Conservation (phyloP, 1,140 invertebrate species). For the Asobara japonica region DNA sequence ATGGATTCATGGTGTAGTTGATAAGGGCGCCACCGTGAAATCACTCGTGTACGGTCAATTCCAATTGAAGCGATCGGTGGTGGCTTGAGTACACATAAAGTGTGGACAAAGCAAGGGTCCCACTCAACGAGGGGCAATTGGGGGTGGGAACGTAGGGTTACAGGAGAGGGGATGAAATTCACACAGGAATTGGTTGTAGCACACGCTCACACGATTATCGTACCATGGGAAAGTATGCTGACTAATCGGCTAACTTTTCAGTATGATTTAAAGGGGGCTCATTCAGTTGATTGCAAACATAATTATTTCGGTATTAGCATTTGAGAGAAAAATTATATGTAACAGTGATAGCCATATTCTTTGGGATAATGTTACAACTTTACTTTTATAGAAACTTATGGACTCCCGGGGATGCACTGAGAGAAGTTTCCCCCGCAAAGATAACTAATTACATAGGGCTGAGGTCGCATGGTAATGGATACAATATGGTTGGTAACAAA, state of each 20-base stretch:
- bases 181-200: slow-evolving; percentile 59
- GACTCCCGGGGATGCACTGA: too few species aligned
- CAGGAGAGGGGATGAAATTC: slow-evolving; percentile 56
- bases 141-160: slow-evolving; percentile 41
- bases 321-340: not conserved
- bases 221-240: slow-evolving; percentile 57
- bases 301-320: not conserved
- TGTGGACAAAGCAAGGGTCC: not conserved
- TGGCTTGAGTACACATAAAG: not conserved
- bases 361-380: too few species aligned
- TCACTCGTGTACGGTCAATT: slow-evolving; percentile 42
- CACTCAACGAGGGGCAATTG: slow-evolving; percentile 24
- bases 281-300: slow-evolving; percentile 20
- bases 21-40: slow-evolving; percentile 56
- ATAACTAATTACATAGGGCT: too few species aligned
- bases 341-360: too few species aligned
- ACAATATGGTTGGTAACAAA: too few species aligned
- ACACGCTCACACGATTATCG: slow-evolving; percentile 61
- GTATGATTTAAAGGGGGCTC: slow-evolving; percentile 29
- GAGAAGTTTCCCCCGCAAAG: too few species aligned
- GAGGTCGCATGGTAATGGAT: too few species aligned
- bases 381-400: too few species aligned
- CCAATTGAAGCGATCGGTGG: slow-evolving; percentile 24
- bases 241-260: slow-evolving; percentile 60
- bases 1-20: slow-evolving; percentile 34